Percentiles rank a stretch among this genome's conserved stretches.
Conservation (phyloP, 2,888 invertebrate genomes). For the Drosophila austrosaltans region DNA sequence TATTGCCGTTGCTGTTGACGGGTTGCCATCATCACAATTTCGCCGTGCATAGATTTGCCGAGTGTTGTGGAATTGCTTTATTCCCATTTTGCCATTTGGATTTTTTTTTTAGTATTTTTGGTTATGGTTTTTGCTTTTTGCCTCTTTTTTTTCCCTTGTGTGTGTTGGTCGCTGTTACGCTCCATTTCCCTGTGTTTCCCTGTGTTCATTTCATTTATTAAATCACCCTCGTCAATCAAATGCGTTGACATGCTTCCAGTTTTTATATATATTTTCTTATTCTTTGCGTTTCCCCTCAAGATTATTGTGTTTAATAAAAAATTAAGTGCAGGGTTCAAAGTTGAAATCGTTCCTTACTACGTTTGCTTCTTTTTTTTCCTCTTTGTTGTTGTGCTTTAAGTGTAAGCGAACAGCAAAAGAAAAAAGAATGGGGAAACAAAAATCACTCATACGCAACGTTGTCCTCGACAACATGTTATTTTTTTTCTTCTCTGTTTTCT, state of each 20-base stretch:
- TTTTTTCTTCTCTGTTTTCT: background rate
- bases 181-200: slow-evolving; percentile 26
- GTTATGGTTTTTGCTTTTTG: background rate
- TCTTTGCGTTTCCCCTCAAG: slow-evolving; percentile 29
- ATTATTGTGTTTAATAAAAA: slow-evolving; percentile 73
- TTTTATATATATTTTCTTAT: slow-evolving; percentile 29
- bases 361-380: background rate
- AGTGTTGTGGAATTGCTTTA: background rate
- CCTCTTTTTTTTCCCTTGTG: slow-evolving; percentile 20
- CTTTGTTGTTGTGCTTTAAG: slow-evolving; percentile 49
- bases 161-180: slow-evolving; percentile 44
- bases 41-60: slow-evolving; percentile 3
- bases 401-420: slow-evolving; percentile 28
- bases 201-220: slow-evolving; percentile 64
- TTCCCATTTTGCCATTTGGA: slow-evolving; percentile 8
- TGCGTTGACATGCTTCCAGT: slow-evolving; percentile 68
- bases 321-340: slow-evolving; percentile 71
- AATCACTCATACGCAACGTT: slow-evolving; percentile 61
- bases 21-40: slow-evolving; percentile 10
- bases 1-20: background rate
- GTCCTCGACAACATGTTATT: slow-evolving; percentile 9
- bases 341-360: slow-evolving; percentile 42
- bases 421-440: slow-evolving; percentile 18
- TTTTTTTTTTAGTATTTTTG: slow-evolving; percentile 17
- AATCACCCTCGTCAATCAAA: slow-evolving; percentile 79